Evolutionary conservation across 2,113 vertebrate genomes (phyloP), one percentile per base, ranked within the genome.

Genomic region (Apus apus): DNA sequence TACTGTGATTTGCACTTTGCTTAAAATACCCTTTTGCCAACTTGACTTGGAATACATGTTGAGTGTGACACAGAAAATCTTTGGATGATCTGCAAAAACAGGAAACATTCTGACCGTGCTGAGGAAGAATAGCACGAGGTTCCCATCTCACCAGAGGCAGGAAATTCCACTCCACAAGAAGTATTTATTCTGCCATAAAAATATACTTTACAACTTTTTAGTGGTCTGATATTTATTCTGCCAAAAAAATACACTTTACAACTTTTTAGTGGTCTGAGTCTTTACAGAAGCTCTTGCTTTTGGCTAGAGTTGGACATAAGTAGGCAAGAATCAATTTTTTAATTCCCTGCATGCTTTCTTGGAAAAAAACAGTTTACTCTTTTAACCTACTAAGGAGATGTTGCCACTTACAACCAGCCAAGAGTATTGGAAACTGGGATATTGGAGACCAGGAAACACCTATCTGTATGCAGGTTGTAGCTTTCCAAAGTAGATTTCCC

Each of bases 1-100:
- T 96, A 95, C 93, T 96, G 89, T 89, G 89, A 89, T 96, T 97
- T 96, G 95, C 93, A 93, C 86, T 95, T 96, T 79, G 70, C 93
- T 97, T 96, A 94, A 95, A 96, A 95, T 96, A 96, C 91, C 70
- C 57, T 91, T 95, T 95, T 97, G 89, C 94, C 91, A 92, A 91
- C 84, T 91, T 93, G 85, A 95, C 84, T 94, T 96, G 91, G 93
- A 96, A 96, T 95, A 96, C 91, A 89, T 91, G 89, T 75, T 92
- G 93, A 96, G 66, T 94, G 89, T 85, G 89, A 95, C 93, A 97
- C 45, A 95, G 84, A 96, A 95, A 95, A 78, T 89, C 89, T 96
- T 82, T 87, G 77, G 89, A 94, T 94, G 65, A 94, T 97, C 87
- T 94, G 89, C 74, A 94, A 97, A 95, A 95, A 68, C 89, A 94